A percentile compares a stretch with the other conserved stretches of the same genome.
Conservation (phyloP, 2,113 vertebrate species). For the Cyprichromis sp. region DNA sequence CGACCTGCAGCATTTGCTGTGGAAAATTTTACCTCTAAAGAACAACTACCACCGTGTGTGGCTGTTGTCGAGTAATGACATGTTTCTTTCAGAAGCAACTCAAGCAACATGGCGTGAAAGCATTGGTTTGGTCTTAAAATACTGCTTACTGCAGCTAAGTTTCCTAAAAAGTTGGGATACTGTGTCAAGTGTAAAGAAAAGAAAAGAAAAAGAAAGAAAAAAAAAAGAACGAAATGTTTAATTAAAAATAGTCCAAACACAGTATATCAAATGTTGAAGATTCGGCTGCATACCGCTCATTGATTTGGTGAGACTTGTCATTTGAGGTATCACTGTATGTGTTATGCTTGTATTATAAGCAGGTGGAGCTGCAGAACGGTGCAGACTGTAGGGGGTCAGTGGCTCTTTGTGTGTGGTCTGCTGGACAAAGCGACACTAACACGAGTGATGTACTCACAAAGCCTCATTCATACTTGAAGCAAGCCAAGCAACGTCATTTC, state of each 20-base stretch:
- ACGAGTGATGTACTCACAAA: conserved; percentile 31
- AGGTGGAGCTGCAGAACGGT: not conserved
- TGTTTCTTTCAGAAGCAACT: not conserved
- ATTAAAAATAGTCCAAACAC: not conserved
- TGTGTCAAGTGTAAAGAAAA: not conserved
- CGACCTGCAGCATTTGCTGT: not conserved
- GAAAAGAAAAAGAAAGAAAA: not conserved
- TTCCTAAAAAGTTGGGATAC: not conserved
- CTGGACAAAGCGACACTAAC: conserved; percentile 13
- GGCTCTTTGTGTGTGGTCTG: conserved; percentile 47
- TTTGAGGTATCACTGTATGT: not conserved
- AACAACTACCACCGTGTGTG: not conserved
- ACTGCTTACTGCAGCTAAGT: not conserved
- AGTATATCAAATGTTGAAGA: not conserved
- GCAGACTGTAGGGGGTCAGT: not conserved
- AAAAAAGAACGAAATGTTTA: not conserved
- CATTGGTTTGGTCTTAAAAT: not conserved
- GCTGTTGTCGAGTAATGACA: not conserved
- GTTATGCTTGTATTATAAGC: not conserved
- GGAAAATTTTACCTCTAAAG: not conserved
- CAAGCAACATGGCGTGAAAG: not conserved
- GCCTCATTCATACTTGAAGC: conserved; percentile 26
- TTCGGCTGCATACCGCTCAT: not conserved
- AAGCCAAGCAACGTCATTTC: conserved; percentile 6
- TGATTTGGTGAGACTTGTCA: not conserved